Evolutionary conservation across 2,888 invertebrate species (phyloP), one percentile per base, ranked within the genome.

Genomic region (Hirtodrosophila duncani): DNA sequence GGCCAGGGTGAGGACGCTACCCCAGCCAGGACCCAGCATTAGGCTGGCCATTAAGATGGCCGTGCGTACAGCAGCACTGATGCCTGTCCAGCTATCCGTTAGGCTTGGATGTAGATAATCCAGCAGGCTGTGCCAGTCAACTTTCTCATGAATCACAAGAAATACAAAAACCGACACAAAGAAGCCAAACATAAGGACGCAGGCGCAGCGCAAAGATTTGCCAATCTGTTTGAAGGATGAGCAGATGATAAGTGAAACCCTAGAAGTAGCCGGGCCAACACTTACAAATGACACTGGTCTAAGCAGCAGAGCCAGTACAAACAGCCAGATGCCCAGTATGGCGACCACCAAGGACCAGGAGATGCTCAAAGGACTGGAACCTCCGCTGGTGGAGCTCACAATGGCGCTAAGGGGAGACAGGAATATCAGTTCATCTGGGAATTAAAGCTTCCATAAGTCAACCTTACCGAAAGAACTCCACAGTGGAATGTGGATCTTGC

Each of bases 1-100:
- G 38, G 94, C 93, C 91, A 94, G 91, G 79, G 93, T 93, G 43
- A 94, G 88, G 30, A 94, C 89, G 10, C 93, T 93, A 16, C 94
- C 95, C 92, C 94, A 94, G 1, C 94, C 94, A 0, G 94, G 93
- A 1, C 96, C 96, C 30, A 97, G 90, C 0, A 95, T 93, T 85
- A 92, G 94, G 34, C 80, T 83, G 30, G 85, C 72, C 67, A 85
- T 74, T 30, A 84, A 26, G 7, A 81, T 67, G 21, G 71, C 77
- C 8, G 60, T 63, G 6, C 67, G 67, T 3, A 68, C 10, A 0
- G 71, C 58, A 1, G 63, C 37, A 11, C 42, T 18, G 2, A 74
- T 52, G 2, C 36, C 59, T 0, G 33, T 14, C 29, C 67, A 69
- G 11, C 63, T 67, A 7, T 61, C 57, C 3, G 57, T 26, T n/a